Base-by-base conservation (phyloP, 2,113 vertebrate genomes). In the Cynopterus brachyotis region DNA sequence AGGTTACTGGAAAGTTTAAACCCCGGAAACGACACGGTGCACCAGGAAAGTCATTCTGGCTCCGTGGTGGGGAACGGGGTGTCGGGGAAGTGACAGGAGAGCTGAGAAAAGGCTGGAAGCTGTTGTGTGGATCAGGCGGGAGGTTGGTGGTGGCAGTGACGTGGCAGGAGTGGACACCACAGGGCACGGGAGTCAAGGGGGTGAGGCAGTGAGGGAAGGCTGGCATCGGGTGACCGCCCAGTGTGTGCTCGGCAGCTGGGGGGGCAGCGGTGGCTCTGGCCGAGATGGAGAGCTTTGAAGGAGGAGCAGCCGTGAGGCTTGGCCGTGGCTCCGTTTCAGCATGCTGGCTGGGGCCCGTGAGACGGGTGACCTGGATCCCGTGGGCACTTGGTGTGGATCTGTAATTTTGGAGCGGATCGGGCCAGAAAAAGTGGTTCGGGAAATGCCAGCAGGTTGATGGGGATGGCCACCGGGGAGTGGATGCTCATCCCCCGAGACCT, bases 111-210 rank as follows among this genome's bases (percentile, higher is more conserved):
- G 22, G 73, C 4, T 26, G 53, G 87, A 85, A 53, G 59, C 64
- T 10, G 3, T 8, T 5, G 26, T 59, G 4, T 3, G 0, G 28
- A 9, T 40, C 22, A 12, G 24, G 55, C 81, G 30, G 20, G 76
- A 64, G 73, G 4, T 1, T 0, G 9, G 50, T 4, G 50, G 50
- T 15, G 50, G 50, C 32, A 20, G 76, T 5, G 32, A 17, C 3
- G 0, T 6, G 16, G 40, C 53, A 40, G 67, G 50, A 32, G 42
- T 12, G 30, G 40, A 24, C 19, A 9, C 19, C 17, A 5, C 1
- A 9, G 42, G 30, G 20, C 0, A 0, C 2, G 32, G 26, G 0
- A 5, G 24, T 6, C 7, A 30, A 12, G 3, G 9, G 37, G 2
- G 6, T 15, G 59, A 79, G 59, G 55, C 9, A 0, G 47, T 42